Percentiles rank a stretch among this genome's conserved stretches.
Evolutionary conservation across 2,113 vertebrate species (phyloP).

Genomic region (Phrynocephalus versicolor): DNA sequence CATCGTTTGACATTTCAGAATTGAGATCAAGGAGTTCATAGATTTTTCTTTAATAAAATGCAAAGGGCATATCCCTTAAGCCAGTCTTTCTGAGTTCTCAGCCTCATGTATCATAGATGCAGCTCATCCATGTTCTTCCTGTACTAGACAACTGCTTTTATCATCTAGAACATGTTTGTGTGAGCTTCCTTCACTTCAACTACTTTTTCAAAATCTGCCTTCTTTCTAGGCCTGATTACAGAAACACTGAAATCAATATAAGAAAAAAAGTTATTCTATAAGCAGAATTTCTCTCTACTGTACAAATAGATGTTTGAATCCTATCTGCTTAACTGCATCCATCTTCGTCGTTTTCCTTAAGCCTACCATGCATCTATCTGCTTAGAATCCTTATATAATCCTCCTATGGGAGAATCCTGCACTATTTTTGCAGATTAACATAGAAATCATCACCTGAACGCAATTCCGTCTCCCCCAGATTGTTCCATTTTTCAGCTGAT

Average conservation of each 20-base stretch:
- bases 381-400: not conserved
- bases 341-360: no score
- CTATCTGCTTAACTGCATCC: not conserved
- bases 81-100: not conserved
- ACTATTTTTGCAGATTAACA: not conserved
- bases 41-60: not conserved
- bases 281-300: not conserved
- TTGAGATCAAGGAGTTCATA: no score
- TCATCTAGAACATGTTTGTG: not conserved
- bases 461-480: not conserved
- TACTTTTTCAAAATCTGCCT: not conserved
- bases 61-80: not conserved
- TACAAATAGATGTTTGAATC: not conserved
- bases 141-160: not conserved
- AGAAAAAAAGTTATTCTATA: not conserved
- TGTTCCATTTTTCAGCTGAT: not conserved
- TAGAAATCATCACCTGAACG: not conserved
- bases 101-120: not conserved
- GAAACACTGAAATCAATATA: not conserved
- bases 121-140: not conserved
- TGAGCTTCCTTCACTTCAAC: not conserved
- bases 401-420: not conserved
- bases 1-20: not conserved
- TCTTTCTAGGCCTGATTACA: not conserved
- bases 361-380: not conserved